A percentile compares a stretch with the other conserved stretches of the same genome.
Conservation (phyloP, 30 jellyfish, hydroid and myxozoan species). For the Turritopsis rubra region DNA sequence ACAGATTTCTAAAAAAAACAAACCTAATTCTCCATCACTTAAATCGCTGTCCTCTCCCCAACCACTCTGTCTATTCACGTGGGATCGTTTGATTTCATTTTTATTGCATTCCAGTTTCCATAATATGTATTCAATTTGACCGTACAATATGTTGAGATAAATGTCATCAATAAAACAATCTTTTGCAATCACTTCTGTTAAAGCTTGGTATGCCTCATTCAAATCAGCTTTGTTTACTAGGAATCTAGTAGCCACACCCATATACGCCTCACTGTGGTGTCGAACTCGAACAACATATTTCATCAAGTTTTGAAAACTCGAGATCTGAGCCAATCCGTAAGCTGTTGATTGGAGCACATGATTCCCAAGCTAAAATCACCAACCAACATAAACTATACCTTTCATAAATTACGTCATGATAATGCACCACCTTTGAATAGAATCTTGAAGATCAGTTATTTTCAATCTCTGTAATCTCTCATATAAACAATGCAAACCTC, state of each 20-base stretch:
- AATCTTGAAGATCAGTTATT: too few species aligned
- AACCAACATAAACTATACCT: background rate
- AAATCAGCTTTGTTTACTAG: background rate
- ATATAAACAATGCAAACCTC: too few species aligned
- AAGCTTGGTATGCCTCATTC: conserved; percentile 16
- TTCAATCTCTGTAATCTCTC: too few species aligned
- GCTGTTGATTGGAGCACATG: conserved; percentile 6
- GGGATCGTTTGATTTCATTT: background rate
- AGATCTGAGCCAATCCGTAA: background rate
- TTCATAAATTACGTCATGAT: too few species aligned
- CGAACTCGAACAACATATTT: background rate
- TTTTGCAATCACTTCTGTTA: conserved; percentile 12
- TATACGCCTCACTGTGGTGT: background rate
- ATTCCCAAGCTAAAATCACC: conserved; percentile 9
- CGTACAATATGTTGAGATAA: conserved; percentile 17
- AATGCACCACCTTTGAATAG: too few species aligned
- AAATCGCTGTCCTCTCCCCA: conserved; percentile 20
- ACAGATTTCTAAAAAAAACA: background rate
- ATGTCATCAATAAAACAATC: conserved; percentile 11
- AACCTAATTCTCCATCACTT: background rate
- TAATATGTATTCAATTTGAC: conserved; percentile 16
- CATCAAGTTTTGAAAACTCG: conserved; percentile 8
- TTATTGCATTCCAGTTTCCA: conserved; percentile 14
- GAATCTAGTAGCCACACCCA: background rate
- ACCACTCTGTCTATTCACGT: background rate